Evolutionary conservation across 2,113 vertebrate genomes (phyloP), one percentile per base, ranked within the genome.

Genomic region (Ctenomys sociabilis): DNA sequence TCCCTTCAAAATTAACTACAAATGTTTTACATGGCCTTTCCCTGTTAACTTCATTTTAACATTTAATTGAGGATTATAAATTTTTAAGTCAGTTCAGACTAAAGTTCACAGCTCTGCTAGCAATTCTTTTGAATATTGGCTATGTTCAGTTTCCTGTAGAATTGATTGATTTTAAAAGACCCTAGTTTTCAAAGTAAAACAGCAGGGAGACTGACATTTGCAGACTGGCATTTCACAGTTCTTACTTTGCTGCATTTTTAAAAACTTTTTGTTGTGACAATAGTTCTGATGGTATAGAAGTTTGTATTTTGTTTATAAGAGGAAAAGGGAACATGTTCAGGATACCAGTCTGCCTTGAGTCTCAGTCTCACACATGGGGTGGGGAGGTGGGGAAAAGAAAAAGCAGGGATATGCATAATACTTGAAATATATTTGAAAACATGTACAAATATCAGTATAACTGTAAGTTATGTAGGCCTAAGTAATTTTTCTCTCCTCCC

Each of bases 51-150:
- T 82, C 87, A n/a, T 88, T 90, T 96, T 95, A 85, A 90, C 82
- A 85, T 94, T 95, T 83, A 52, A 22, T 59, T 14, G 78, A 94
- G 81, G 66, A 78, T 94, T 95, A 96, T 96, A 92, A 73, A 97
- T 95, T 95, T 97, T 97, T 96, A 92, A 97, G 90, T 54, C 43
- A 92, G 96, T 93, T 97, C 95, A 95, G 77, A 87, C 85, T 90
- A 72, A 92, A 85, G 92, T 96, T 96, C 95, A 95, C 81, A 61
- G 85, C 73, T 81, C 88, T 80, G 13, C 64, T 73, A 52, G 82
- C 40, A 37, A 37, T 66, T 92, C 87, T 88, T 95, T 97, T 94
- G 54, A 61, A 81, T 73, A 85, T 45, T 95, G 92, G 90, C 49
- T 84, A 1, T 57, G 78, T 59, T 95, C 63, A 86, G 83, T 86